Percentiles rank a stretch among this genome's conserved stretches.
These are phyloP conservation scores for Ptilodon capucinus DNA, from an alignment of 2,888 invertebrate genomes.

Conservation along the genomic window DNA sequence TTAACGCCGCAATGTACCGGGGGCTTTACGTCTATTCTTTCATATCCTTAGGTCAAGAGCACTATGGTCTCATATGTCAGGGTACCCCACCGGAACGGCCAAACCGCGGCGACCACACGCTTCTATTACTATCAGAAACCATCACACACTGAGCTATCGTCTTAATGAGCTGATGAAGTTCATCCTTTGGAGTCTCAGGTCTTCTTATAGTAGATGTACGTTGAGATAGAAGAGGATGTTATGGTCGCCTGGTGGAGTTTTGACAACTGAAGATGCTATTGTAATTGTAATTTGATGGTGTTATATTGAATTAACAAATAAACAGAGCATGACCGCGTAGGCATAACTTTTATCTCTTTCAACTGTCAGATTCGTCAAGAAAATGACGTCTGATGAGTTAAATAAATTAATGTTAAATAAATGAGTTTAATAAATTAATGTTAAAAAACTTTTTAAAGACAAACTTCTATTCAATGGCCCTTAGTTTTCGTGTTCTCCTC, in stretches of 20 bases:
- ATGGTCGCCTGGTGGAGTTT: conserved; percentile 28
- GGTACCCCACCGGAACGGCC: conserved; percentile 69
- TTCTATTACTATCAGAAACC: conserved; percentile 53
- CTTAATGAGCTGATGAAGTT: background rate
- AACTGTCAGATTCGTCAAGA: no score
- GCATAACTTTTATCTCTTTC: no score
- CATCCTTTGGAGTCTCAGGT: conserved; percentile 16
- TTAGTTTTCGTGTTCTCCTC: no score
- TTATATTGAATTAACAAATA: no score
- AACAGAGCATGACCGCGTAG: no score
- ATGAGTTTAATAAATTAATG: no score
- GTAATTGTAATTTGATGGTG: conserved; percentile 26
- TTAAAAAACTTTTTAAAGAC: no score
- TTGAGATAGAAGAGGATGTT: conserved; percentile 41
- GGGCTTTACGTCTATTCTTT: conserved; percentile 31
- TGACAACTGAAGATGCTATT: conserved; percentile 19
- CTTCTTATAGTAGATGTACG: conserved; percentile 17
- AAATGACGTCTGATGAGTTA: no score
- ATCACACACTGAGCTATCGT: conserved; percentile 31
- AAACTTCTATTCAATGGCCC: no score
- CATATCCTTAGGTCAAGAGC: conserved; percentile 59
- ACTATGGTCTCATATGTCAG: conserved; percentile 63
- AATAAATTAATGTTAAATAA: no score
- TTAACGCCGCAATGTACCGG: no score
- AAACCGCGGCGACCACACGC: conserved; percentile 62